Conservation (phyloP, 2,113 vertebrate genomes). For the Sapajus apella region DNA sequence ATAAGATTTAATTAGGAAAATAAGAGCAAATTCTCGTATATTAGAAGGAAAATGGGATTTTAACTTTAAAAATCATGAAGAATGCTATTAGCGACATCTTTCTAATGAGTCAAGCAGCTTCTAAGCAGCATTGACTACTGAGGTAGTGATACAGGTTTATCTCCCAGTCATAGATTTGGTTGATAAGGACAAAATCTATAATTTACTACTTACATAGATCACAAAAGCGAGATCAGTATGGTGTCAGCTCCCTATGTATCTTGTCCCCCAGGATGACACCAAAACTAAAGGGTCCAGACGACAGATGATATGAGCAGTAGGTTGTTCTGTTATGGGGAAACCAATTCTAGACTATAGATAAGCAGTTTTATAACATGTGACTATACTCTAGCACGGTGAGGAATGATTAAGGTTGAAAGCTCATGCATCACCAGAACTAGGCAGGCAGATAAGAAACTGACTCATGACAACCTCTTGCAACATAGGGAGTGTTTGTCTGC, state of each 20-base stretch:
- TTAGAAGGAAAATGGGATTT: neutral
- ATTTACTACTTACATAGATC: neutral
- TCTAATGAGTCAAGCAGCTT: neutral
- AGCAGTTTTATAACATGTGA: neutral
- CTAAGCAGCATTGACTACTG: neutral
- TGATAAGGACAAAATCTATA: neutral
- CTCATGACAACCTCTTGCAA: neutral
- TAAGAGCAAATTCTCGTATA: neutral
- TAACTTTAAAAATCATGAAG: neutral
- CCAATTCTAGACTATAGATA: neutral
- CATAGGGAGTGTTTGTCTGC: neutral
- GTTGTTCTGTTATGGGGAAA: neutral
- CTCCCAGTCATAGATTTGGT: neutral
- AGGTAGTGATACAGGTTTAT: too few species aligned
- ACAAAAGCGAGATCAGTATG: neutral
- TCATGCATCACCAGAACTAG: neutral
- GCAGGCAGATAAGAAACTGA: neutral
- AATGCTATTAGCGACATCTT: neutral
- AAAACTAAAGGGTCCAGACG: neutral
- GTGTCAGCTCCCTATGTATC: neutral
- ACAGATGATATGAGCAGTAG: neutral
- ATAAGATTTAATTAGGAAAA: neutral
- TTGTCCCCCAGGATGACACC: neutral
- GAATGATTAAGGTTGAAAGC: neutral
- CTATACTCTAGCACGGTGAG: neutral